phyloP scores from a whole-genome alignment of 2,113 vertebrate species.

The Empidonax traillii region DNA sequence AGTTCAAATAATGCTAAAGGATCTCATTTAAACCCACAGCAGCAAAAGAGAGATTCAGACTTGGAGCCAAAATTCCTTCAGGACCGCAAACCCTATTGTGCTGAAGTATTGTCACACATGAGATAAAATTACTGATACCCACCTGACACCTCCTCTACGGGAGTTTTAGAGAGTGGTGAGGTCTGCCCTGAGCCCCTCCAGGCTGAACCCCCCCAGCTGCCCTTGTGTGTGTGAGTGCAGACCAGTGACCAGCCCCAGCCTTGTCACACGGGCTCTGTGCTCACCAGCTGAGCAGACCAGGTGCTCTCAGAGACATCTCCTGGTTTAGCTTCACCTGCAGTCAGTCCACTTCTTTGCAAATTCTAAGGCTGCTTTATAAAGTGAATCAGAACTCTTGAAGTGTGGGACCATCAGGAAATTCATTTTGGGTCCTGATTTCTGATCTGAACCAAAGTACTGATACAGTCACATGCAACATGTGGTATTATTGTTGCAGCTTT shows the following conservation, averaged over 20 bases:
- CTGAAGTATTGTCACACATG: background rate
- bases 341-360: background rate
- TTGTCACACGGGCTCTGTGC: background rate
- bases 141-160: background rate
- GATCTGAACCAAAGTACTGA: background rate
- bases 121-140: background rate
- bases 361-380: background rate
- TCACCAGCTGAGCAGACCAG: background rate
- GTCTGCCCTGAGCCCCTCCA: background rate
- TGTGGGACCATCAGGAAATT: background rate
- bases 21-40: slow-evolving; percentile 5
- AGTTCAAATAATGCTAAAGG: slow-evolving; percentile 38
- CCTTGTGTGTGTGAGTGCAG: background rate
- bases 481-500: background rate
- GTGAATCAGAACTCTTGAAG: rapidly evolving
- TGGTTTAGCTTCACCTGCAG: background rate
- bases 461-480: background rate
- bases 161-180: background rate
- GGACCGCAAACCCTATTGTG: background rate
- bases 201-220: background rate
- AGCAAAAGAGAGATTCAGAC: background rate
- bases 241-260: background rate
- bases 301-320: background rate
- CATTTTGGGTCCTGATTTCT: background rate
- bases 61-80: background rate